A percentile compares a stretch with the other conserved stretches of the same genome.
Conservation (phyloP, 2,888 invertebrate genomes). For the Ectemnius cavifrons region DNA sequence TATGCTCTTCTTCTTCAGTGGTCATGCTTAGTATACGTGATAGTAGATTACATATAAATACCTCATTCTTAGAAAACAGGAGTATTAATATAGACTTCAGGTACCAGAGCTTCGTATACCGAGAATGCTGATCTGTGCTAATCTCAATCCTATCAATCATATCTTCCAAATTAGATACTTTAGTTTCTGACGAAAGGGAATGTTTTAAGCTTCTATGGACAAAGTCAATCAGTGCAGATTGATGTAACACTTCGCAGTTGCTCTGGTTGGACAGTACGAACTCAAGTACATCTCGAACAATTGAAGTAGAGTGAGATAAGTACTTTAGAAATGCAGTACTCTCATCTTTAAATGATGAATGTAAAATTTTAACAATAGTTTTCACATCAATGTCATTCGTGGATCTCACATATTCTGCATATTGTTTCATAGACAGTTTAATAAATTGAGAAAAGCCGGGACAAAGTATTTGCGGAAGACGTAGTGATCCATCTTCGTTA, state of each 20-base stretch:
- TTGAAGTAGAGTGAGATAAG: constrained; percentile 28
- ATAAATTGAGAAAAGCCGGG: constrained; percentile 69
- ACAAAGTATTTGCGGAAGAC: constrained; percentile 34
- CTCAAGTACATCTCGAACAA: constrained; percentile 44
- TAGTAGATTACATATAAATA: constrained; percentile 28
- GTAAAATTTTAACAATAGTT: constrained; percentile 39
- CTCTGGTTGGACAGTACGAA: constrained; percentile 16
- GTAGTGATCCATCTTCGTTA: constrained; percentile 22
- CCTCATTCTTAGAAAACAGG: constrained; percentile 36
- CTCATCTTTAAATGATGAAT: constrained; percentile 42
- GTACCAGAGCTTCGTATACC: constrained; percentile 17
- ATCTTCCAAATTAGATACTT: constrained; percentile 15
- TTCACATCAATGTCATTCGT: constrained; percentile 23
- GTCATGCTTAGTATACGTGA: constrained; percentile 23
- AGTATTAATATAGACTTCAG: constrained; percentile 37
- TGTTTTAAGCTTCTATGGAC: constrained; percentile 33
- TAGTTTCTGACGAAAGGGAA: constrained; percentile 2
- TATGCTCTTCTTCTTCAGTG: constrained; percentile 53
- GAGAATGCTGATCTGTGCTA: neutral
- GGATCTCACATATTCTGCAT: constrained; percentile 40
- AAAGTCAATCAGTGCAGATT: constrained; percentile 43
- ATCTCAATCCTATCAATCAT: constrained; percentile 2
- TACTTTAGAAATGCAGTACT: constrained; percentile 44
- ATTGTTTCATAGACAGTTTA: constrained; percentile 51
- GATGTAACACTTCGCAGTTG: constrained; percentile 19